These are phyloP conservation scores for Brachyhypopomus occidentalis DNA, from an alignment of 2,113 vertebrate species.

Conservation along the genomic window DNA sequence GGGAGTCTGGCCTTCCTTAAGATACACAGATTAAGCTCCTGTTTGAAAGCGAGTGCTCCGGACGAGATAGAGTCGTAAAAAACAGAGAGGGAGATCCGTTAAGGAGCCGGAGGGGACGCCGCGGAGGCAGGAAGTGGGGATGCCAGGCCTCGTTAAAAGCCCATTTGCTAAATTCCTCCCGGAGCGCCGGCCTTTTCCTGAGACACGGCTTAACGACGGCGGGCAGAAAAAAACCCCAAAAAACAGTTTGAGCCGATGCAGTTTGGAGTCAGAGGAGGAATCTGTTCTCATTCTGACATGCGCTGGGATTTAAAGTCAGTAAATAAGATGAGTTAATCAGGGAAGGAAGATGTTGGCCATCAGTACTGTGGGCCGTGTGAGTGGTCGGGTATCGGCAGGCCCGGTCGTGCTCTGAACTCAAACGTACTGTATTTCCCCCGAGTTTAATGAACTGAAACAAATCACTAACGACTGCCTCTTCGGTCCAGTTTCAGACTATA, in stretches of 20 bases:
- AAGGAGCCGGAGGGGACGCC: constrained; percentile 69
- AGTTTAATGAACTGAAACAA: constrained; percentile 2
- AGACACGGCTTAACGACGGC: constrained; percentile 32
- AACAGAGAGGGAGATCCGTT: constrained; percentile 72
- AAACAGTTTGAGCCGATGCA: constrained; percentile 30
- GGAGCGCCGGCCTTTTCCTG: constrained; percentile 62
- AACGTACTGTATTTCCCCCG: background rate
- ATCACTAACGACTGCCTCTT: background rate
- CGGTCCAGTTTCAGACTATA: background rate
- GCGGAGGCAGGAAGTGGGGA: constrained; percentile 70
- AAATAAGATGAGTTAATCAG: constrained; percentile 29
- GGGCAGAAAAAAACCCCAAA: constrained; percentile 15
- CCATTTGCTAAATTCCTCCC: constrained; percentile 83
- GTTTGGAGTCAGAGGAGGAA: constrained; percentile 23
- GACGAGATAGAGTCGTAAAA: constrained; percentile 82
- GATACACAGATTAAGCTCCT: constrained; percentile 72
- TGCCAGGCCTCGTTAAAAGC: constrained; percentile 60
- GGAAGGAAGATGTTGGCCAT: background rate
- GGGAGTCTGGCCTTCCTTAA: background rate
- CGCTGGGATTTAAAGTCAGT: constrained; percentile 1
- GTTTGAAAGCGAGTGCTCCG: constrained; percentile 87
- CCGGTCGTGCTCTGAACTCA: background rate
- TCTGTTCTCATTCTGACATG: background rate
- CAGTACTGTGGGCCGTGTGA: background rate
- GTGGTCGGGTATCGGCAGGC: background rate